Base-by-base conservation (phyloP, 92 coral and sea anemone species). In the Montipora capitata region DNA sequence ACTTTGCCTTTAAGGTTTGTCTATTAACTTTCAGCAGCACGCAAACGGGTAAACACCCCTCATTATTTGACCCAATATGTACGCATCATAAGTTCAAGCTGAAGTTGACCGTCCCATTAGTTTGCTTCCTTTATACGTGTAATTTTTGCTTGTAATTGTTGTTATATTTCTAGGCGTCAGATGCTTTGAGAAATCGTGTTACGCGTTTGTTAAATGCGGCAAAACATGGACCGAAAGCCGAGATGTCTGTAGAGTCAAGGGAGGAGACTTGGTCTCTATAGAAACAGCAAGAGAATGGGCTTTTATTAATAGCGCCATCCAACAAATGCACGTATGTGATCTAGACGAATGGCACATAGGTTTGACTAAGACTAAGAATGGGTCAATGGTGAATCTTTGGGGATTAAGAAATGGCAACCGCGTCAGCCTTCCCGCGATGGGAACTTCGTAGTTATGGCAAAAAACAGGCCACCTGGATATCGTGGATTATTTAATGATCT, bases 361-460 rank as follows among this genome's bases (percentile, higher is more conserved):
- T 18, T 39, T 87, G 76, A 49, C 45, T 17, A 61, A 80, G 35
- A 14, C 42, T 40, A 61, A 80, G 35, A 49, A 6, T 91, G 94
- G 94, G 91, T 87, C 12, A 91, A 69, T 44, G 94, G 92, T 9
- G 45, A 43, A 7, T 85, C 89, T 45, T 62, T 91, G 65, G 81
- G 85, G 67, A 91, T 87, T 18, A 41, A 77, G 0, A 84, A 91
- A 84, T 91, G 94, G 94, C 94, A 91, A 48, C 7, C 77, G 3
- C 5, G 14, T 12, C 76, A 91, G 79, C 94, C 94, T 27, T 91
- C 94, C 2, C 89, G 89, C 2, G 92, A 91, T 62, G 94, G 94
- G 9, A 74, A 65, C 10, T 86, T 66, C 40, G 71, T 45, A 17
- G 77, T 82, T 7, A 91, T 91, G 77, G 83, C 94, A 17, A 91